Conservation (phyloP, 2,888 invertebrate species). For the Phengaris arion region DNA sequence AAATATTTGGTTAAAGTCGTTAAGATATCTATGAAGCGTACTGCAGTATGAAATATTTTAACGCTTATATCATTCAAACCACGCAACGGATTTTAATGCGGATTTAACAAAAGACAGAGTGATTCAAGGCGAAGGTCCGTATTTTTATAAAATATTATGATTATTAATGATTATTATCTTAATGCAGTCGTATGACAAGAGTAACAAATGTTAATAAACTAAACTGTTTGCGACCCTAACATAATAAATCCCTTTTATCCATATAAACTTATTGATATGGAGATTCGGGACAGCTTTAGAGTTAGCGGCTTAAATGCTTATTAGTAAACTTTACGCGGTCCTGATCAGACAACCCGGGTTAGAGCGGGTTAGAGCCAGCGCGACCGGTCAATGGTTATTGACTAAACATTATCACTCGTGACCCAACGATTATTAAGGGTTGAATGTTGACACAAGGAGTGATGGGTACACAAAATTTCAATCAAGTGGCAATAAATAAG, state of each 20-base stretch:
- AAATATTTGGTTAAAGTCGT: no score
- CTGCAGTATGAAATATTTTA: no score
- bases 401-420: slow-evolving; percentile 4
- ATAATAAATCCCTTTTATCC: slow-evolving; percentile 1
- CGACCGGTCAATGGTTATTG: neutral
- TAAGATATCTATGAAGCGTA: no score
- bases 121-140: no score
- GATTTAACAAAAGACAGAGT: no score
- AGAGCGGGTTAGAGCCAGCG: neutral
- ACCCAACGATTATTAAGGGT: neutral
- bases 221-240: neutral
- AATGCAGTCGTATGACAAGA: no score
- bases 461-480: neutral
- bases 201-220: no score
- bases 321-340: slow-evolving; percentile 1
- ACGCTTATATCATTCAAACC: no score
- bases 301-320: slow-evolving; percentile 13
- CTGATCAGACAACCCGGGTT: slow-evolving; percentile 6
- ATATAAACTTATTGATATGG: slow-evolving; percentile 11
- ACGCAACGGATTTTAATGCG: no score
- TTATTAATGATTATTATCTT: no score
- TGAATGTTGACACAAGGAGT: neutral
- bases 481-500: no score
- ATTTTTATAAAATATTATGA: no score
- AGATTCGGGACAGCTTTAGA: neutral